phyloP scores from a whole-genome alignment of 1,140 invertebrate genomes.

The Eulimnadia texana region DNA sequence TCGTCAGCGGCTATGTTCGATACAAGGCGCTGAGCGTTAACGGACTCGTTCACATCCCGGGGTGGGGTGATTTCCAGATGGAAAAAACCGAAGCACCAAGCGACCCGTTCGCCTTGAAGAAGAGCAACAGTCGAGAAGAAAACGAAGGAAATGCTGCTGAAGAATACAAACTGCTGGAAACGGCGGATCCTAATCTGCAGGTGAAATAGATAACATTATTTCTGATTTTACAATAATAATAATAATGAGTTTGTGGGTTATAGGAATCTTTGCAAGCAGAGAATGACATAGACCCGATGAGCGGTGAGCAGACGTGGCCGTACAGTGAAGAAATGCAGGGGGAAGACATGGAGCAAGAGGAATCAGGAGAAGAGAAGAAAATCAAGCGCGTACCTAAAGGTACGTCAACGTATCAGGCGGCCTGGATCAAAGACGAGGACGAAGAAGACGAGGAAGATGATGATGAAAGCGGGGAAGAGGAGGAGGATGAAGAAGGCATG shows the following conservation, averaged over 20 bases:
- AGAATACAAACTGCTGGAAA: constrained; percentile 40
- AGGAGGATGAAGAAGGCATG: constrained; percentile 22
- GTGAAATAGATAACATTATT: constrained; percentile 14
- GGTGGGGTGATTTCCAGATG: constrained; percentile 85
- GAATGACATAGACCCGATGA: constrained; percentile 75
- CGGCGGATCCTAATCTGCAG: constrained; percentile 49
- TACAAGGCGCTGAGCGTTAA: constrained; percentile 70
- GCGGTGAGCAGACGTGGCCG: constrained; percentile 92
- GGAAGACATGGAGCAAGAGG: constrained; percentile 39
- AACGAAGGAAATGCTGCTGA: constrained; percentile 28
- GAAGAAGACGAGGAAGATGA: constrained; percentile 23
- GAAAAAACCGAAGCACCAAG: constrained; percentile 52
- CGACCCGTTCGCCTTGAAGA: constrained; percentile 58
- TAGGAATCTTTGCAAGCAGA: constrained; percentile 60
- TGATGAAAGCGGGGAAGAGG: constrained; percentile 25
- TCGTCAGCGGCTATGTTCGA: constrained; percentile 70
- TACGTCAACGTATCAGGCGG: constrained; percentile 89
- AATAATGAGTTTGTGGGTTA: no score
- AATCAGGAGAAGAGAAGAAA: constrained; percentile 41
- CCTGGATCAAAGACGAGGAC: constrained; percentile 73
- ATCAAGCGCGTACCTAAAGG: constrained; percentile 79
- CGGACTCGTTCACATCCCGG: constrained; percentile 72
- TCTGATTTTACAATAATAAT: no score
- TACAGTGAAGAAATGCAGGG: constrained; percentile 71
- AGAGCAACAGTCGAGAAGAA: constrained; percentile 11